Evolutionary conservation across 1,140 invertebrate genomes (phyloP), one percentile per base, ranked within the genome.

Genomic region (Zaprionus taronus): DNA sequence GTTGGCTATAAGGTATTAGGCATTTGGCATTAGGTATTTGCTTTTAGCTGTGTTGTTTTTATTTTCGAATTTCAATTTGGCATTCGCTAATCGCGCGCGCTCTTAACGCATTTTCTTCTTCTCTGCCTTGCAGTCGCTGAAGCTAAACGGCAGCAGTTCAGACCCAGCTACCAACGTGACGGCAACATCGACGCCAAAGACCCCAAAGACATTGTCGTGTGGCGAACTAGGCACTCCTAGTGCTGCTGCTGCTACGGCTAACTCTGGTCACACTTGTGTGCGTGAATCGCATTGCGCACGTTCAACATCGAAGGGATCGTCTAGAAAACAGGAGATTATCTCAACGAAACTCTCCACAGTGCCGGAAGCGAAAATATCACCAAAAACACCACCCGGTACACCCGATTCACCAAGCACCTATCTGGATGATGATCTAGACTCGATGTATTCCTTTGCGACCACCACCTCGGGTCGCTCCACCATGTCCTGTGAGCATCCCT

Each of bases 361-460:
- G 41, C 83, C 72, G 41, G 86, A 92, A 57, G 66, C 83, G 0
- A 92, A 92, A 58, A 64, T 83, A 26, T 94, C 92, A 53, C 93
- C 93, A 20, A 90, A 87, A 79, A 96, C 94, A 64, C 95, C 95
- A 58, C 95, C 95, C 34, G 95, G 94, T 49, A 94, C 94, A 28
- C 94, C 94, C 11, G 94, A 95, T 77, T 92, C 94, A n/a, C 93
- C 93, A 31, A 91, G 82, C 61, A 91, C 79, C 51, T 93, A 93
- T 70, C 64, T 93, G 77, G 95, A 95, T 81, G 96, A 96, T 94
- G 96, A 97, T 93, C 91, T 93, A 79, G 96, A 96, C 72, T 97
- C 96, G 67, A 93, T 97, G 51, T 96, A 95, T 79, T 97, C 96
- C 84, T 96, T 95, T 91, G 95, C 95, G 7, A 96, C 96, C 92